Evolutionary conservation across 2,113 vertebrate genomes (phyloP), one percentile per base, ranked within the genome.

Genomic region (Crypturellus undulatus): DNA sequence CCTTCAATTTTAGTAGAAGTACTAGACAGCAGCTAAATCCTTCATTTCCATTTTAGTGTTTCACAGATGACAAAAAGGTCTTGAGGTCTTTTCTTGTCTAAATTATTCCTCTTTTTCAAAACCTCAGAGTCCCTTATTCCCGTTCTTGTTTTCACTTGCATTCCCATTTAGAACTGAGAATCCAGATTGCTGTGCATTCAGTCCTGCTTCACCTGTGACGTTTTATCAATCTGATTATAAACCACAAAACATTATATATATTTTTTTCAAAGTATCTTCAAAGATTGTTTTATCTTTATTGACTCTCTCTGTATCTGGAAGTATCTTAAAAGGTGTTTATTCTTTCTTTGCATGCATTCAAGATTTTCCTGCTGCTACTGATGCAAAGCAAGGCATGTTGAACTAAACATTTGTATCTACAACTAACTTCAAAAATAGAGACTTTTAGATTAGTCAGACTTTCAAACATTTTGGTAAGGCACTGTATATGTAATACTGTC

Each of bases 91-190:
- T 6, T 40, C 6, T 65, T 92, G 91, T 62, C 62, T 77, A 73
- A 84, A 75, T 94, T 56, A 73, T 82, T 92, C 42, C 43, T 68
- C 40, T 93, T 97, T 92, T 81, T 71, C 21, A 79, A 75, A 95
- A 90, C 17, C 1, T 6, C 20, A 7, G 4, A 78, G 43, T 17
- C 20, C 88, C 32, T 78, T 67, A 75, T 75, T 84, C 83, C 34
- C 71, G 38, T 32, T 68, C 8, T 28, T 75, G n/a, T 24, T 79
- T 73, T 83, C 62, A 71, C 9, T 73, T 92, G 45, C 30, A 79
- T 63, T 87, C 38, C 19, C 0, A 2, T 56, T 80, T 83, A 87
- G 82, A 91, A 92, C 22, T 9, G 38, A 43, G 38, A 91, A 80
- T 80, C 67, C 42, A 80, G 47, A 64, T 43, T 7, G 28, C 26